Base-by-base conservation (phyloP, 1,140 invertebrate species). In the Caenorhabditis briggsae region DNA sequence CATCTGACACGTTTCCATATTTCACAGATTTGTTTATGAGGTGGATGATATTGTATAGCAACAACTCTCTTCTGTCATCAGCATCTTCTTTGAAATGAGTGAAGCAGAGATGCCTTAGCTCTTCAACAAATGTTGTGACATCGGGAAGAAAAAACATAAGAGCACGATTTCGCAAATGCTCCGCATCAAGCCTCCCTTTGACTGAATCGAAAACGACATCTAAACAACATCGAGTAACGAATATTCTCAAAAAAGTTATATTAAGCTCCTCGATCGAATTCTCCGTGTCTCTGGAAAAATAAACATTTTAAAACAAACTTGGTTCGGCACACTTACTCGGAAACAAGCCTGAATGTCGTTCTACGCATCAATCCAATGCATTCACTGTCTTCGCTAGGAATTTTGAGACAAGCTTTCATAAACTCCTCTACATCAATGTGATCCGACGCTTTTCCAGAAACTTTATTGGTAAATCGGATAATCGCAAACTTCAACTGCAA, bases 291-390 rank as follows among this genome's bases (percentile, higher is more conserved):
- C 70, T 70, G 41, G 9, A 46, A 70, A 43, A 18, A 33, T 64
- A 14, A 11, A 53, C 50, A 53, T 46, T 65, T 33, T 70, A 41
- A 48, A 46, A n/a, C 46, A 5, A 78, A 53, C 46, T 5, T 3
- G 2, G 5, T 5, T 41, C 41, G 3, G 25, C 46, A 16, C 16
- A 5, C 18, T 61, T 33, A 78, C 46, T 23, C 8, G 5, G 43
- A 7, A 23, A 78, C 18, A 48, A 78, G 70, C n/a, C 70, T 43
- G n/a, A 78, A 78, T 48, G 70, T 78, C 20, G 70, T 78, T 50
- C 70, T 12, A 11, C 70, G 70, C 70, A 78, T 78, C 20, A 78
- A 50, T 53, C 70, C 70, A 20, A 78, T 46, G 9, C 18, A 43
- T 50, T 78, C 70, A 50, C 46, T 43, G 50, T 78, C 70, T 14